Conservation (phyloP, 2,797 vertebrate genomes). For the Thalassophryne amazonica region DNA sequence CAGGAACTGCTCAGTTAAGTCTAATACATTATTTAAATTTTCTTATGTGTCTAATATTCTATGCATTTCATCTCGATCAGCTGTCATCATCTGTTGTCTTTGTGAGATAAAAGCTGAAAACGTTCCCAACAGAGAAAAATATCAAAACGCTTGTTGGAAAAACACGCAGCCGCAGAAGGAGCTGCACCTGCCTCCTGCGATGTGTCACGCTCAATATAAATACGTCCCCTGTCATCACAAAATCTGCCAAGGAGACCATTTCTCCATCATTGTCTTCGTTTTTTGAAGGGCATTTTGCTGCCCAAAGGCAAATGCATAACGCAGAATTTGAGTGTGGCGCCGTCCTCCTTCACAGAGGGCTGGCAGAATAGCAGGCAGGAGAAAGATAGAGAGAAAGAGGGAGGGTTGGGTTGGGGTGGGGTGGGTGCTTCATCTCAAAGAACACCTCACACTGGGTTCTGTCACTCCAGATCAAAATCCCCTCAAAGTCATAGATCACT, state of each 20-base stretch:
- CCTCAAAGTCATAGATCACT: constrained; percentile 76
- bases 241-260: constrained; percentile 61
- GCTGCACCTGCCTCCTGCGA: constrained; percentile 44
- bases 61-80: constrained; percentile 46
- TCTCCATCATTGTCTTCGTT: constrained; percentile 73
- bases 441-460: constrained; percentile 75
- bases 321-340: constrained; percentile 44
- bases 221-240: constrained; percentile 58
- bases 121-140: constrained; percentile 34
- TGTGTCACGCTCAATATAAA: constrained; percentile 58
- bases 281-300: constrained; percentile 76
- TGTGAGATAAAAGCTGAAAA: constrained; percentile 35
- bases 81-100: constrained; percentile 55
- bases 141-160: constrained; percentile 36
- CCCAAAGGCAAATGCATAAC: constrained; percentile 71
- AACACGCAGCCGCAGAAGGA: constrained; percentile 17
- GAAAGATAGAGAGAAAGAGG: constrained; percentile 32
- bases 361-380: constrained; percentile 55
- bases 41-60: constrained; percentile 52
- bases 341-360: constrained; percentile 43
- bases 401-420: constrained; percentile 2
- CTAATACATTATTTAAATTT: constrained; percentile 64
- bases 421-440: constrained; percentile 68
- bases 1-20: constrained; percentile 39
- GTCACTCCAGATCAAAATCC: constrained; percentile 75